Evolutionary conservation across 2,797 vertebrate genomes (phyloP).

Genomic region (Dendrocincla fuliginosa): DNA sequence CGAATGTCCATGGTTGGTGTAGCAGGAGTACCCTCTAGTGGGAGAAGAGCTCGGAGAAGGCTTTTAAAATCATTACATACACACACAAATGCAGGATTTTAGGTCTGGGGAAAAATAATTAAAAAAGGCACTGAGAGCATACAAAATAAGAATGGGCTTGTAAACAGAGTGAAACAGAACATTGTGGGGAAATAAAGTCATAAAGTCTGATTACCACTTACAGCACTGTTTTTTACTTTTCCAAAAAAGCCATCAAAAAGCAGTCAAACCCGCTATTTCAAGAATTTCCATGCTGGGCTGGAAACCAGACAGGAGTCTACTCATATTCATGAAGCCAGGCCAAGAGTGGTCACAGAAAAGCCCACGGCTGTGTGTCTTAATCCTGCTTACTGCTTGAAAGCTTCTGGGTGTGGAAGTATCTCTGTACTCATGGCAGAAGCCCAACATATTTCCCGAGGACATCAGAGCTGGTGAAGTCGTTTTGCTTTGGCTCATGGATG

Average conservation of each 20-base stretch:
- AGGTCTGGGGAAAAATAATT: neutral
- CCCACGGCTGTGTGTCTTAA: constrained; percentile 26
- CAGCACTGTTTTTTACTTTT: neutral
- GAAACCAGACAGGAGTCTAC: neutral
- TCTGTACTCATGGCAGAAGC: constrained; percentile 20
- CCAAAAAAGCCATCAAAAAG: neutral
- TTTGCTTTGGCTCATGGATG: constrained; percentile 50
- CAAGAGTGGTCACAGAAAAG: constrained; percentile 44
- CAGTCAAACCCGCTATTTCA: neutral
- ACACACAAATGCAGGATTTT: neutral
- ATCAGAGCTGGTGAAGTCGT: constrained; percentile 27
- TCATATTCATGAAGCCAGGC: constrained; percentile 1
- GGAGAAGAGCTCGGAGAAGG: neutral
- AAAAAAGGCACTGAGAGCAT: neutral
- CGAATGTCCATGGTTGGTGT: neutral
- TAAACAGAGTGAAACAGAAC: neutral
- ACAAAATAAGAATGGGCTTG: neutral
- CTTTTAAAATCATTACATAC: neutral
- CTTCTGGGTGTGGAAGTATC: constrained; percentile 38
- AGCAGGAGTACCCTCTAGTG: constrained; percentile 65
- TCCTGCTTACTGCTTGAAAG: constrained; percentile 34
- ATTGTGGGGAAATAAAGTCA: neutral
- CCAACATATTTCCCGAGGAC: constrained; percentile 39
- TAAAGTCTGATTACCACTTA: neutral
- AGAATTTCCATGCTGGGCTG: neutral